Evolutionary conservation across 2,113 vertebrate genomes (phyloP), one percentile per base, ranked within the genome.

Genomic region (Seriola rivoliana): DNA sequence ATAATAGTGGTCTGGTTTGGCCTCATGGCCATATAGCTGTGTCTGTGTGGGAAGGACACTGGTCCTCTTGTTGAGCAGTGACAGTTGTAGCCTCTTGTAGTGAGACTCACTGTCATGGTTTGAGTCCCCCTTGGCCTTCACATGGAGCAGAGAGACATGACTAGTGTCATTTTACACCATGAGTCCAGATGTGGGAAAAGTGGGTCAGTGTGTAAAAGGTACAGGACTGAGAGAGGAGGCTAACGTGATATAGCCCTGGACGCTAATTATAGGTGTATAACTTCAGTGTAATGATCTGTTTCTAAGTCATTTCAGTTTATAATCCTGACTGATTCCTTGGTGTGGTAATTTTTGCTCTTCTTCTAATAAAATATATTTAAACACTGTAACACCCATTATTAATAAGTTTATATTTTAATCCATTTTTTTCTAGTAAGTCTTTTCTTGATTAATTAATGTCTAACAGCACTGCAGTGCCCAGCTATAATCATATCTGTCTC

Each of bases 51-150:
- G 32, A 57, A 25, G n/a, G 16, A 73, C 46, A 46, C 36, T 34
- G 67, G 21, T 1, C 42, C 23, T 66, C 65, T 42, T 57, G 54
- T 63, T 40, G 60, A n/a, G 59, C 58, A 54, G 42, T 52, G 46
- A 50, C 48, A 52, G 44, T 50, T 58, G 32, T 75, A 52, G 48
- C 38, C 34, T 54, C 9, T 66, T 60, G n/a, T 54, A 54, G 29
- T 75, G 55, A 75, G 25, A 64, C 32, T 65, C 52, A 55, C 34
- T 82, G 63, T 69, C 63, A 42, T 55, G 34, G 67, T 42, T 42
- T 42, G 40, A 42, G 57, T 14, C 32, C 44, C 68, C 12, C 4
- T 94, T 96, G 19, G 90, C 96, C 95, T 71, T 96, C 94, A 0
- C 88, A 95, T 9, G 17, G 38, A 58, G 66, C 40, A 71, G 19